These are phyloP conservation scores for Stegodyphus dumicola DNA, from an alignment of 1,140 invertebrate genomes.

Conservation along the genomic window DNA sequence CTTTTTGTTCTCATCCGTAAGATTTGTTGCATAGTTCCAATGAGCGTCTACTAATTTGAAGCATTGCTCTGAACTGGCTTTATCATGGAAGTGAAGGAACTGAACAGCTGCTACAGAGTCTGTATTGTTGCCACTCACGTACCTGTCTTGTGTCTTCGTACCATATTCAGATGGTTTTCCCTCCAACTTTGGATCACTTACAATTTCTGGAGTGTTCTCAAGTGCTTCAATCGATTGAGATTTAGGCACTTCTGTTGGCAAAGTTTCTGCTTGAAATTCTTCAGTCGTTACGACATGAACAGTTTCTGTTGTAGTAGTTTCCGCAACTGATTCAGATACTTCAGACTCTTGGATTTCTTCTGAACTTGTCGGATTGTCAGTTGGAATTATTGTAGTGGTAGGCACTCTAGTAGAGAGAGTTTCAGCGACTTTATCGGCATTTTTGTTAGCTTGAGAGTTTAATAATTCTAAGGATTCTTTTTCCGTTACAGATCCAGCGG, in stretches of 20 bases:
- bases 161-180: background rate
- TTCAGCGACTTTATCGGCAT: background rate
- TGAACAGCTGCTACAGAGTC: conserved; percentile 48
- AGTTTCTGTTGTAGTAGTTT: no score
- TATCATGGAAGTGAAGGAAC: conserved; percentile 55
- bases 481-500: background rate
- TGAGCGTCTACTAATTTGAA: conserved; percentile 60
- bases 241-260: background rate
- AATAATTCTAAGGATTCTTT: background rate
- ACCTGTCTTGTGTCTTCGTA: background rate
- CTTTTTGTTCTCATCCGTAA: conserved; percentile 63
- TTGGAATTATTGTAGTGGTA: background rate
- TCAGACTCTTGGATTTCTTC: background rate
- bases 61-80: conserved; percentile 56
- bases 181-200: background rate
- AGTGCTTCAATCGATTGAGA: background rate
- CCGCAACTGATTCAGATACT: no score
- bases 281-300: background rate
- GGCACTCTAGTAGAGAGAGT: background rate
- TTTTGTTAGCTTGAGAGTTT: background rate
- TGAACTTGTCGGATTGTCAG: background rate
- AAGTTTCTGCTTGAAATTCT: background rate
- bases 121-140: conserved; percentile 46
- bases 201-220: background rate
- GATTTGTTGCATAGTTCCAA: conserved; percentile 64